phyloP scores from a whole-genome alignment of 1,140 invertebrate genomes.

The Leptoteleia sp. region DNA sequence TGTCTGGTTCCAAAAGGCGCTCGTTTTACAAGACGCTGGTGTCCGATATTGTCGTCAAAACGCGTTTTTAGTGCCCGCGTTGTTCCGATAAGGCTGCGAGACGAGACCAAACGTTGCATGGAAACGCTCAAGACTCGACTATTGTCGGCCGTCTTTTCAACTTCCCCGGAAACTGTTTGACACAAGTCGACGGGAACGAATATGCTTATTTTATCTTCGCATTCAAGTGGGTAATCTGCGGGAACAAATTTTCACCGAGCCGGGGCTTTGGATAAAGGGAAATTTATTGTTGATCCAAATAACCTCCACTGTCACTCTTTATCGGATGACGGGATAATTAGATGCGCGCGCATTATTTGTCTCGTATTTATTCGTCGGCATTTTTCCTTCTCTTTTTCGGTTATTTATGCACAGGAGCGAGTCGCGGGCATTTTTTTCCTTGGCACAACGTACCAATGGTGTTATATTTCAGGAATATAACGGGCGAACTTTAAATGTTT shows the following conservation, averaged over 20 bases:
- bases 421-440: conserved; percentile 41
- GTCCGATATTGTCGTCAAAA: conserved; percentile 65
- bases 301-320: not conserved
- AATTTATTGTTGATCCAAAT: conserved; percentile 16
- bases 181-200: conserved; percentile 53
- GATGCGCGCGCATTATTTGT: not conserved
- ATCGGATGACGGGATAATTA: conserved; percentile 1
- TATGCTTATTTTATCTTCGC: conserved; percentile 54
- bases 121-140: conserved; percentile 38
- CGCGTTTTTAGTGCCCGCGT: conserved; percentile 60
- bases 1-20: conserved; percentile 50
- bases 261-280: conserved; percentile 8
- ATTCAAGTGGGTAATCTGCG: conserved; percentile 38
- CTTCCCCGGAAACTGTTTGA: conserved; percentile 57
- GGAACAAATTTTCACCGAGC: conserved; percentile 24
- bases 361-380: not conserved
- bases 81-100: conserved; percentile 58
- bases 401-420: no score
- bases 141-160: conserved; percentile 42
- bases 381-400: not conserved
- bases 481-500: conserved; percentile 62
- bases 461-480: conserved; percentile 60
- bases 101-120: conserved; percentile 50
- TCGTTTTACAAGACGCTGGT: conserved; percentile 66
- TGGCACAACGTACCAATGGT: conserved; percentile 44